Evolutionary conservation across 2,113 vertebrate species (phyloP), one percentile per base, ranked within the genome.

Genomic region (Aegotheles bennettii): DNA sequence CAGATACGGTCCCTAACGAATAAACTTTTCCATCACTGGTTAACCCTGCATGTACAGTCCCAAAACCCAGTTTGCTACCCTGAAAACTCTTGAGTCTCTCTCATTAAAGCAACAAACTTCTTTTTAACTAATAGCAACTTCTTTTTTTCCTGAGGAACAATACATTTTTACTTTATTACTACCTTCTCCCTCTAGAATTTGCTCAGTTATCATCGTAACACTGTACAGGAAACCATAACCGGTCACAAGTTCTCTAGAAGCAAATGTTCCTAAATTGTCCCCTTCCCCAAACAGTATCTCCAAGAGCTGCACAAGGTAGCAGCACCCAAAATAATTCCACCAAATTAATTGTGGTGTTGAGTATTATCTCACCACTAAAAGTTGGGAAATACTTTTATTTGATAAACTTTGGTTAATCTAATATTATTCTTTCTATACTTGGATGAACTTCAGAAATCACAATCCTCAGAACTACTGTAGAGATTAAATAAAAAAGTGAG

Each of bases 61-160:
- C 13, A 61, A 43, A 65, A 1, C 1, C 0, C 33, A 65, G 10
- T 11, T n/a, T 12, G 1, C 23, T 36, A 73, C 26, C 35, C 61
- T 67, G 13, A 85, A 91, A 93, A 76, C 38, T 47, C n/a, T 20
- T 23, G 29, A n/a, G 11, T 33, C 5, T 84, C 21, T 31, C 26
- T 68, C 42, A 67, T 28, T 77, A 74, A 76, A 68, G 47, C 35
- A 53, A 29, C 0, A 24, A 11, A 14, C 16, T 64, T 51, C 57
- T 50, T 68, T 74, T 28, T 16, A 51, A 51, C 16, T 31, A 25
- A 31, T 6, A 54, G 11, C 51, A 61, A 50, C 16, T 17, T 26
- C 23, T 47, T 42, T 20, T 25, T 42, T 50, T 35, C 24, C 28
- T 8, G 4, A 68, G 12, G 18, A 84, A 78, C 3, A 60, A 47